Evolutionary conservation across 2,797 vertebrate genomes (phyloP).

Genomic region (Acridotheres tristis): DNA sequence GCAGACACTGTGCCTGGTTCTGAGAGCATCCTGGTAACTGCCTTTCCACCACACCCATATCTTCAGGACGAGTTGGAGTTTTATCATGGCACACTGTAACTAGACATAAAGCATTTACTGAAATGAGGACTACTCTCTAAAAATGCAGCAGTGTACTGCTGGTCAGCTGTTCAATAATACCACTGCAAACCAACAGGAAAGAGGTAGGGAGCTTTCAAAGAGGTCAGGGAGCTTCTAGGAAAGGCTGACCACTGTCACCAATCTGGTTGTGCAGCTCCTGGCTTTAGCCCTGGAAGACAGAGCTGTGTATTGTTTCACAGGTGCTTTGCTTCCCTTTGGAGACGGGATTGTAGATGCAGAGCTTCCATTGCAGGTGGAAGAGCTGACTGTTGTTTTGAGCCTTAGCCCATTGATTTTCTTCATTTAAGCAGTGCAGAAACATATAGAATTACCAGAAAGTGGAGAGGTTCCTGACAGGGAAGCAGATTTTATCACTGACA

Average conservation of each 20-base stretch:
- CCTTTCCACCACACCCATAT: neutral
- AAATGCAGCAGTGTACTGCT: neutral
- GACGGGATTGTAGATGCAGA: neutral
- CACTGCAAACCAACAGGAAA: no score
- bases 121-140: neutral
- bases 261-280: neutral
- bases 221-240: neutral
- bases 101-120: neutral
- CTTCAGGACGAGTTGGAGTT: neutral
- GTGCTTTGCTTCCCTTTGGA: neutral
- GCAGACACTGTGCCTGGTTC: neutral
- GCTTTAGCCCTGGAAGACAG: neutral
- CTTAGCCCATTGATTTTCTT: neutral
- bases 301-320: neutral
- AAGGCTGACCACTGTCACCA: neutral
- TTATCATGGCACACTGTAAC: neutral
- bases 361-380: neutral
- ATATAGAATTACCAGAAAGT: neutral
- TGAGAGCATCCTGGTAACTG: neutral
- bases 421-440: neutral
- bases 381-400: neutral
- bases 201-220: no score
- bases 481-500: neutral
- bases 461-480: neutral
- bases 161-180: neutral